Conservation (phyloP, 2,797 vertebrate species). For the Pseudochaenichthys georgianus region DNA sequence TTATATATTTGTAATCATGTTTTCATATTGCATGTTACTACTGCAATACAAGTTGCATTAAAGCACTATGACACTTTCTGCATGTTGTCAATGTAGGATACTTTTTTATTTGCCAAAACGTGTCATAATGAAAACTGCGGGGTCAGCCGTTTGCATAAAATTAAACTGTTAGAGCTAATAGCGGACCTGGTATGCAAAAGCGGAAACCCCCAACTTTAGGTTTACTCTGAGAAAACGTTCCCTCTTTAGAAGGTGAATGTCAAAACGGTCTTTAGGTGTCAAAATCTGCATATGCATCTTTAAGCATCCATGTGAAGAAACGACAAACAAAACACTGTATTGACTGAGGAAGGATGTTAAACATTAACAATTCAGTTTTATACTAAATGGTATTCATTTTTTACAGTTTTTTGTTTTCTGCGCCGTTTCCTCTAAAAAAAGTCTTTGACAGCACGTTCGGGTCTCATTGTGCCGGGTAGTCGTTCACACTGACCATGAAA, state of each 20-base stretch:
- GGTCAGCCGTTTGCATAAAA: too few species aligned
- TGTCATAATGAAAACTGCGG: too few species aligned
- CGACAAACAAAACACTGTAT: background rate
- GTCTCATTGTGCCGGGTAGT: constrained; percentile 34
- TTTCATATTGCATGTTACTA: too few species aligned
- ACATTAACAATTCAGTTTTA: background rate
- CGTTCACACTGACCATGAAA: constrained; percentile 39
- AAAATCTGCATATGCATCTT: background rate
- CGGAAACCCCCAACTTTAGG: too few species aligned
- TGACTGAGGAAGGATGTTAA: background rate
- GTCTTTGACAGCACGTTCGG: constrained; percentile 8
- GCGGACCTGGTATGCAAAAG: too few species aligned
- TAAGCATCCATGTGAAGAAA: background rate
- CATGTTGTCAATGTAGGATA: too few species aligned
- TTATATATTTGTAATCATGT: too few species aligned
- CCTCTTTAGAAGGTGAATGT: background rate
- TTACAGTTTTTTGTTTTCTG: background rate
- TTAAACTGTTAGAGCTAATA: too few species aligned
- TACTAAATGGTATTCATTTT: background rate
- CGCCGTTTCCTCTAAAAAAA: too few species aligned
- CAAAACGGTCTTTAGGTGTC: background rate
- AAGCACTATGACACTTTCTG: too few species aligned
- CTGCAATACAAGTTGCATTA: too few species aligned
- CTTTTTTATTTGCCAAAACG: too few species aligned
- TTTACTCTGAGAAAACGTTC: background rate